A percentile compares a stretch with the other conserved stretches of the same genome.
These are phyloP conservation scores for Cheilosia pagana DNA, from an alignment of 2,888 invertebrate genomes.

Conservation along the genomic window DNA sequence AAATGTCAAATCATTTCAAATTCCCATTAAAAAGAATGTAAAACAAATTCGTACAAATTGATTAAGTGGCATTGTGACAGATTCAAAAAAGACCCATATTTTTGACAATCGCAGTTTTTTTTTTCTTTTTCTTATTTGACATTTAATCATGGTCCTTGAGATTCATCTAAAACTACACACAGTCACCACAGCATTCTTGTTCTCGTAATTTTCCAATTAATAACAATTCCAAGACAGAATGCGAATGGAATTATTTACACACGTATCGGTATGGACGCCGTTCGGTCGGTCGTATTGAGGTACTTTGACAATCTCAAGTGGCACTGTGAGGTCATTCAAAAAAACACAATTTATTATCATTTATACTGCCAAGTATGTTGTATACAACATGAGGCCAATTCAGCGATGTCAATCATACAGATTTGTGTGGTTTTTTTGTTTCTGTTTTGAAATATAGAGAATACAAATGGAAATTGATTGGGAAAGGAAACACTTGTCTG, in stretches of 20 bases:
- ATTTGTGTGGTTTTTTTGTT: conserved; percentile 7
- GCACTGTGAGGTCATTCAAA: conserved; percentile 47
- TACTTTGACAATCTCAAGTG: conserved; percentile 61
- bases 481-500: conserved; percentile 38
- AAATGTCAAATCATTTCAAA: background rate
- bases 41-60: background rate
- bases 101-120: background rate
- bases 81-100: background rate
- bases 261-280: background rate
- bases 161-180: conserved; percentile 5
- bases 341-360: conserved; percentile 63
- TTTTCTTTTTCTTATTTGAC: background rate
- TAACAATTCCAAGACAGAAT: conserved; percentile 33
- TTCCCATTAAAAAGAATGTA: background rate
- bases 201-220: conserved; percentile 50
- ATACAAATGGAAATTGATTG: conserved; percentile 46
- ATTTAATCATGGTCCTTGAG: conserved; percentile 21
- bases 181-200: conserved; percentile 1
- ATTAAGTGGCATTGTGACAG: background rate
- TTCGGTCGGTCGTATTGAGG: background rate
- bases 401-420: conserved; percentile 58
- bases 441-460: conserved; percentile 36
- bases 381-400: conserved; percentile 49
- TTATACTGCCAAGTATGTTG: conserved; percentile 27
- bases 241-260: background rate